Conservation (phyloP, 37 sponge, comb jelly and placozoan species). For the Hexactinellida sp. region DNA sequence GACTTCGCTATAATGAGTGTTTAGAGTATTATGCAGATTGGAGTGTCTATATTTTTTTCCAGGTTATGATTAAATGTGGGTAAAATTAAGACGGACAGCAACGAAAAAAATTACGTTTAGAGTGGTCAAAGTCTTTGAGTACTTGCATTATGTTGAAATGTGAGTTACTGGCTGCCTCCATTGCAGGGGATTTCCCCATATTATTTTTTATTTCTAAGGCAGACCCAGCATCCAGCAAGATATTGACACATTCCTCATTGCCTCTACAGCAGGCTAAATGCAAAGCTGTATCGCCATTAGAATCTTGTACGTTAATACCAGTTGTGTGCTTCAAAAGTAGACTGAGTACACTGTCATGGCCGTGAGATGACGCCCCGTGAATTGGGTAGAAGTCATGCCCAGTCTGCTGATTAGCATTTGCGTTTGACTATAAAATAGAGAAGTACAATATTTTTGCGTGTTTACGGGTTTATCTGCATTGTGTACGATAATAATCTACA, state of each 20-base stretch:
- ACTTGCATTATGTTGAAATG: conserved; percentile 11
- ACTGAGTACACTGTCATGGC: background rate
- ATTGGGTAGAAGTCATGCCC: conserved; percentile 4
- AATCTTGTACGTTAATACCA: conserved; percentile 17
- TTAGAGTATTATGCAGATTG: too few relatives aligned
- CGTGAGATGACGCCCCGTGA: background rate
- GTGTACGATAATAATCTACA: too few relatives aligned
- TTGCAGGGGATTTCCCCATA: conserved; percentile 11
- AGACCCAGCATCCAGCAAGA: conserved; percentile 16
- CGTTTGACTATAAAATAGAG: background rate
- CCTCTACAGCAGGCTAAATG: conserved; percentile 22
- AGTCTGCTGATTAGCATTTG: background rate
- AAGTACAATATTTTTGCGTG: too few relatives aligned
- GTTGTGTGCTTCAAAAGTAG: conserved; percentile 14
- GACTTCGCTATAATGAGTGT: too few relatives aligned
- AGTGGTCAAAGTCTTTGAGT: background rate
- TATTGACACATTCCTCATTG: conserved; percentile 15
- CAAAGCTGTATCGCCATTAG: conserved; percentile 27
- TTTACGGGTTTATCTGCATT: too few relatives aligned
- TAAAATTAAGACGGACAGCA: too few relatives aligned
- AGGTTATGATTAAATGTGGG: too few relatives aligned
- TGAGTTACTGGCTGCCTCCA: conserved; percentile 19
- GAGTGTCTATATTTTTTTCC: too few relatives aligned
- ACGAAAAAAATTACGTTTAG: too few relatives aligned
- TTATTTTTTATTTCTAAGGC: background rate